Base-by-base conservation (phyloP, 2,888 invertebrate genomes). In the Dryomyza anilis region DNA sequence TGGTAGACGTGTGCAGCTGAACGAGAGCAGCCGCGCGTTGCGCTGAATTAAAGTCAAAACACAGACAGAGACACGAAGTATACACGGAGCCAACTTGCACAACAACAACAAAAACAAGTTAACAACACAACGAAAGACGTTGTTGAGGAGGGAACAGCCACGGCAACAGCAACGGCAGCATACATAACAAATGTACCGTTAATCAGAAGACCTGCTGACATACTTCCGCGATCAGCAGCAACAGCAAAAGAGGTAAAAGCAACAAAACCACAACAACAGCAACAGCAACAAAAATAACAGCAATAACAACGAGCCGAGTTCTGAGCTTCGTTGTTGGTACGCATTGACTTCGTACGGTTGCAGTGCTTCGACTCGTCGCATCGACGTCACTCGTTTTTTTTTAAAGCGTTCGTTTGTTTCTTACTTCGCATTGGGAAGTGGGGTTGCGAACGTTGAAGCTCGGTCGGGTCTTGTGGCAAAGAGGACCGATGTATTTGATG, bases 191-290 rank as follows among this genome's bases (percentile, higher is more conserved):
- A 68, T 75, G 71, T 81, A 82, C 83, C 83, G 83, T 83, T 83
- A 83, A 74, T 74, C 75, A 74, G 79, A 78, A 82, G 82, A 83
- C 83, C 83, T 83, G 81, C 83, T 83, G 83, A 83, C 83, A 83
- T 76, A 83, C 83, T 83, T 83, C 83, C 83, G 83, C 74, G 77
- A 76, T 79, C 76, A 77, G 74, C 76, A 72, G 70, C 66, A 64
- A 60, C 56, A 57, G 33, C 50, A n/a, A n/a, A n/a, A n/a, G n/a
- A n/a, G n/a, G n/a, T n/a, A n/a, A n/a, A n/a, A 58, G 57, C 43
- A 23, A 21, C 63, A 66, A 61, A 36, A 39, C 45, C 50, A 39
- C 36, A 57, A 43, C 52, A 53, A 43, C 36, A 63, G 43, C 59
- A 50, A 48, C 56, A 55, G 12, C 52, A 52, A 52, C 36, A 39